Percentiles rank a stretch among this genome's conserved stretches.
Evolutionary conservation across 2,797 vertebrate species (phyloP).

Genomic region (Gymnoscopelus microlampas): DNA sequence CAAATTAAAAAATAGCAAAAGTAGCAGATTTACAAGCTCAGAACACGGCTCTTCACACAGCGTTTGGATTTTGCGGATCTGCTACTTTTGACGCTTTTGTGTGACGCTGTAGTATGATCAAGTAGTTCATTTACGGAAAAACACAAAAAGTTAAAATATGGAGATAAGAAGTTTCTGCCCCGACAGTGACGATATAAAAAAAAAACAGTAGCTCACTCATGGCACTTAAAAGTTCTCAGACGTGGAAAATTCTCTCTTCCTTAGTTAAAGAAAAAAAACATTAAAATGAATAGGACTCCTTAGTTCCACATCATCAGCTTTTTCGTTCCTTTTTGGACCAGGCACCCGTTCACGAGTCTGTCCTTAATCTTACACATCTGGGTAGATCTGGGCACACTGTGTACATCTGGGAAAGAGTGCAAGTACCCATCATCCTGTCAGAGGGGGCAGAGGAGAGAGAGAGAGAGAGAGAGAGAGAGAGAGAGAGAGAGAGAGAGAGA

Average conservation of each 20-base stretch:
- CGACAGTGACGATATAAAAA: too few relatives aligned
- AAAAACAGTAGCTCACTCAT: slow-evolving; percentile 28
- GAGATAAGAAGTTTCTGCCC: too few relatives aligned
- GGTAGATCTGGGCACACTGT: slow-evolving; percentile 65
- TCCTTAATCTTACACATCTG: slow-evolving; percentile 74
- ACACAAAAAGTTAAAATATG: too few relatives aligned
- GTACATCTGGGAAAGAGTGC: slow-evolving; percentile 63
- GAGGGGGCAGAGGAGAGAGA: slow-evolving; percentile 28
- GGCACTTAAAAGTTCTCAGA: slow-evolving; percentile 16
- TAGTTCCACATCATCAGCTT: slow-evolving; percentile 67
- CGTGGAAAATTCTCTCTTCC: slow-evolving; percentile 31
- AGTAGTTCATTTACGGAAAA: too few relatives aligned
- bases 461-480: slow-evolving; percentile 14
- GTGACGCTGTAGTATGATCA: too few relatives aligned
- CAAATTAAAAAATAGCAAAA: too few relatives aligned
- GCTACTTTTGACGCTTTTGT: too few relatives aligned
- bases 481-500: neutral
- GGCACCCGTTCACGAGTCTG: slow-evolving; percentile 45
- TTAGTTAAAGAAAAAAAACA: slow-evolving; percentile 24
- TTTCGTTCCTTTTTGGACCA: slow-evolving; percentile 45
- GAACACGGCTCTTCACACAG: too few relatives aligned
- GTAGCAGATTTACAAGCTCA: too few relatives aligned
- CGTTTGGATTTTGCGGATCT: too few relatives aligned
- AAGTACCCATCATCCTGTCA: slow-evolving; percentile 62
- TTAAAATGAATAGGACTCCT: slow-evolving; percentile 48